These are phyloP conservation scores for Phymatocera aterrima DNA, from an alignment of 2,888 invertebrate species.

Conservation along the genomic window DNA sequence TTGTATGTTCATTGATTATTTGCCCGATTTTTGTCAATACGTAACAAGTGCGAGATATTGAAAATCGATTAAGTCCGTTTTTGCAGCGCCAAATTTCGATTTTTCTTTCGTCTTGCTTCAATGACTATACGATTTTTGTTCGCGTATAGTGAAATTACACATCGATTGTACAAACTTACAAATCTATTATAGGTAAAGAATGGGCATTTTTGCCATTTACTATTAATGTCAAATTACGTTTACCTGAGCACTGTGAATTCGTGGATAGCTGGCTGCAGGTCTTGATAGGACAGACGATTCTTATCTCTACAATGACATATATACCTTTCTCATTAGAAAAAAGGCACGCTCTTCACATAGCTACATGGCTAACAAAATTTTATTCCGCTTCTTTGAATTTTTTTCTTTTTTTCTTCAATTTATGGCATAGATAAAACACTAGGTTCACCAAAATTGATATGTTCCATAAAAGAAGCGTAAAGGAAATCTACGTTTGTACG, in stretches of 20 bases:
- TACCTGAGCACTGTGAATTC: conserved; percentile 86
- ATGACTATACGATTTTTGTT: no score
- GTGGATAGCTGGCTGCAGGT: conserved; percentile 85
- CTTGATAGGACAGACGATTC: conserved; percentile 87
- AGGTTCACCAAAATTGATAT: no score
- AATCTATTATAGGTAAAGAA: conserved; percentile 2
- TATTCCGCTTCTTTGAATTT: no score
- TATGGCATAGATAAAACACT: not conserved
- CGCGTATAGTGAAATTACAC: not conserved
- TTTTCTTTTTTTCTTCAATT: no score
- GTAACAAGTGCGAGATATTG: no score
- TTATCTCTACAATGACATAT: conserved; percentile 81
- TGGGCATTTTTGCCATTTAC: conserved; percentile 12
- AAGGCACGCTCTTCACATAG: conserved; percentile 52
- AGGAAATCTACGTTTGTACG: no score
- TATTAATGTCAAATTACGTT: conserved; percentile 58
- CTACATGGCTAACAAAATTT: conserved; percentile 38
- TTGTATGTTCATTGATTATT: no score
- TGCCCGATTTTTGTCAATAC: no score
- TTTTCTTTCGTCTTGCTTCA: no score
- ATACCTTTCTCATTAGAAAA: conserved; percentile 63
- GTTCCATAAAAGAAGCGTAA: no score
- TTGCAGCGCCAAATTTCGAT: no score
- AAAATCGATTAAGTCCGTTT: no score
- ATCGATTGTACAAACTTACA: not conserved